Conservation (phyloP, 2,113 vertebrate species). For the Ptyas mucosa region DNA sequence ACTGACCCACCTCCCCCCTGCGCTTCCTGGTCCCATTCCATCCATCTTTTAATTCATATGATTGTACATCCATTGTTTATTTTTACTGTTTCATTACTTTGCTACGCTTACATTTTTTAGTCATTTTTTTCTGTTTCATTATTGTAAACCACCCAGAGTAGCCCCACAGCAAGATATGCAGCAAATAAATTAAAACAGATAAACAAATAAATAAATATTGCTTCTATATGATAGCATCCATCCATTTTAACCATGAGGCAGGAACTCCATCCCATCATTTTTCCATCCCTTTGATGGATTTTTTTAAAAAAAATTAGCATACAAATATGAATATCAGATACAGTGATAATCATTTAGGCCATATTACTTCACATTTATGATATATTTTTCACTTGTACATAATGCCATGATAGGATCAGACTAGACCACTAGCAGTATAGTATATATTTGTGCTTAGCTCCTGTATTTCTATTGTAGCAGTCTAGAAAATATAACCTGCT, state of each 20-base stretch:
- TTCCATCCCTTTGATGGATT: not conserved
- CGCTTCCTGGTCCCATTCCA: too few species aligned
- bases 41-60: too few species aligned
- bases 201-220: not conserved
- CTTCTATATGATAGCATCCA: not conserved
- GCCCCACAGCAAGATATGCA: too few species aligned
- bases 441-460: not conserved
- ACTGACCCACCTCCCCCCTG: not conserved
- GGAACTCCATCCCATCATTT: not conserved
- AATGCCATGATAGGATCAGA: not conserved
- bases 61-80: too few species aligned
- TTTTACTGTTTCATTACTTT: too few species aligned
- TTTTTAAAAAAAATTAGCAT: not conserved
- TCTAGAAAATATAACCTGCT: not conserved
- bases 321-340: not conserved
- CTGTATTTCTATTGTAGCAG: not conserved
- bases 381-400: not conserved
- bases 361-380: not conserved
- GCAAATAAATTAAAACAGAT: too few species aligned
- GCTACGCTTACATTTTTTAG: too few species aligned
- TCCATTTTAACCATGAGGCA: not conserved
- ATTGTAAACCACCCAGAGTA: too few species aligned
- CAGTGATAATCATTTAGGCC: not conserved
- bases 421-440: not conserved
- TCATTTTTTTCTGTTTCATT: too few species aligned